phyloP scores from a whole-genome alignment of 1,140 invertebrate genomes.

The Gonatopus flavifemur region DNA sequence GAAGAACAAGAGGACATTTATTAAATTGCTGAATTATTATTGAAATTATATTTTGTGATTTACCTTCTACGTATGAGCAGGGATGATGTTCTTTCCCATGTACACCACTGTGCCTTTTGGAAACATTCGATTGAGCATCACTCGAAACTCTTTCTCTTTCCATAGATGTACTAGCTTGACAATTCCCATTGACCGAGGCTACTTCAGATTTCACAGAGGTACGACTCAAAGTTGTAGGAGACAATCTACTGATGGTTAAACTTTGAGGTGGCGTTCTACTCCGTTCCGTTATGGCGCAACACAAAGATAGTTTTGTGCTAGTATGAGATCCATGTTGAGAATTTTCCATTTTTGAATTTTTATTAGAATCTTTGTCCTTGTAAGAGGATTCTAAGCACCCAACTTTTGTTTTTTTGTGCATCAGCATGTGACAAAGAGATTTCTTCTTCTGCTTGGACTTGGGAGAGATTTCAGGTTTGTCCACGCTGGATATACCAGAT shows the following conservation, averaged over 20 bases:
- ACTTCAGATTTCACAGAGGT: slow-evolving; percentile 49
- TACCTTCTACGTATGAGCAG: slow-evolving; percentile 35
- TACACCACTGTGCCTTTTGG: slow-evolving; percentile 13
- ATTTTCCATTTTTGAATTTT: slow-evolving; percentile 42
- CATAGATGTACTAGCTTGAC: slow-evolving; percentile 30
- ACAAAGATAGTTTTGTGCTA: slow-evolving; percentile 53
- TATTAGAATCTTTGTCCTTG: slow-evolving; percentile 37
- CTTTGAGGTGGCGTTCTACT: slow-evolving; percentile 52
- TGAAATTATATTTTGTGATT: slow-evolving; percentile 5
- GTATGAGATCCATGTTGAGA: slow-evolving; percentile 51
- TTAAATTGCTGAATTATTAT: too few relatives aligned
- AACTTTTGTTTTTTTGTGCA: slow-evolving; percentile 54
- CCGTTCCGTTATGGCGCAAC: slow-evolving; percentile 55
- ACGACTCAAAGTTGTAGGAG: slow-evolving; percentile 42
- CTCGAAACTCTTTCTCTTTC: slow-evolving; percentile 28
- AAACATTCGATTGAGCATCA: slow-evolving; percentile 12
- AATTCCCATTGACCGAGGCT: slow-evolving; percentile 41
- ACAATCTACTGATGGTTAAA: slow-evolving; percentile 44
- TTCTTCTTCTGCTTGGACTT: slow-evolving; percentile 54
- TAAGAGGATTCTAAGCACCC: slow-evolving; percentile 49
- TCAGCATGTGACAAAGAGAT: slow-evolving; percentile 50
- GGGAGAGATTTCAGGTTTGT: slow-evolving; percentile 39
- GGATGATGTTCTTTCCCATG: slow-evolving; percentile 22
- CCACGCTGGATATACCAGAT: slow-evolving; percentile 9
- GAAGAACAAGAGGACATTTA: too few relatives aligned